phyloP scores from a whole-genome alignment of 2,113 vertebrate species.

The Pelvicachromis taeniatus region DNA sequence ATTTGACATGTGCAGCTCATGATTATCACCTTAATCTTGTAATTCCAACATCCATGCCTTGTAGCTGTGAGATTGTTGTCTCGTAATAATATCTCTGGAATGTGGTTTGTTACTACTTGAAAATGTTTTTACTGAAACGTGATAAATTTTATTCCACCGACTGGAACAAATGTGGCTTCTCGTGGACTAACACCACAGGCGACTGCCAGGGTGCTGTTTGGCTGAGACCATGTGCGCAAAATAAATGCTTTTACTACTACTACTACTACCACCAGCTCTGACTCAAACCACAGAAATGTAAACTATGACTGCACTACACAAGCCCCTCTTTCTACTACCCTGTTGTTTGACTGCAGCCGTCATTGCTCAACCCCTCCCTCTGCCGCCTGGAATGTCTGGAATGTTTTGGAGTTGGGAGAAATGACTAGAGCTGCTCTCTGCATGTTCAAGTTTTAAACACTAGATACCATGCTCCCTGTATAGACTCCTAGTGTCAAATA shows the following conservation, averaged over 20 bases:
- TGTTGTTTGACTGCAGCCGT: constrained; percentile 43
- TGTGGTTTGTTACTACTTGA: background rate
- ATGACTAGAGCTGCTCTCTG: constrained; percentile 51
- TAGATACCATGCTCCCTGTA: background rate
- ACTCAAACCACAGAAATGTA: constrained; percentile 65
- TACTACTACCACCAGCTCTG: constrained; percentile 11
- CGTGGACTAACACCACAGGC: background rate
- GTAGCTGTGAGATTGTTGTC: background rate
- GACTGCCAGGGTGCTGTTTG: background rate
- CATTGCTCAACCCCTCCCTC: background rate
- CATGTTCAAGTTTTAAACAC: constrained; percentile 51
- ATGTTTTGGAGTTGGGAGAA: constrained; percentile 63
- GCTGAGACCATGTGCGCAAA: background rate
- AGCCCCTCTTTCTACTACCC: background rate
- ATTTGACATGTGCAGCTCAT: background rate
- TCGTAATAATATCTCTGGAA: background rate
- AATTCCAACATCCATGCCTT: background rate
- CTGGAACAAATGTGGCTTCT: background rate
- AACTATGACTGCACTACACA: constrained; percentile 39
- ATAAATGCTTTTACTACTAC: background rate
- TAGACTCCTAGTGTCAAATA: background rate
- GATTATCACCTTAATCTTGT: background rate
- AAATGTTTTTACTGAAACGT: background rate
- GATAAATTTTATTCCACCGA: background rate
- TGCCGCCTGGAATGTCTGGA: constrained; percentile 65